A percentile compares a stretch with the other conserved stretches of the same genome.
These are phyloP conservation scores for Aphaenogaster ashmeadi DNA, from an alignment of 1,140 invertebrate genomes.

Conservation along the genomic window DNA sequence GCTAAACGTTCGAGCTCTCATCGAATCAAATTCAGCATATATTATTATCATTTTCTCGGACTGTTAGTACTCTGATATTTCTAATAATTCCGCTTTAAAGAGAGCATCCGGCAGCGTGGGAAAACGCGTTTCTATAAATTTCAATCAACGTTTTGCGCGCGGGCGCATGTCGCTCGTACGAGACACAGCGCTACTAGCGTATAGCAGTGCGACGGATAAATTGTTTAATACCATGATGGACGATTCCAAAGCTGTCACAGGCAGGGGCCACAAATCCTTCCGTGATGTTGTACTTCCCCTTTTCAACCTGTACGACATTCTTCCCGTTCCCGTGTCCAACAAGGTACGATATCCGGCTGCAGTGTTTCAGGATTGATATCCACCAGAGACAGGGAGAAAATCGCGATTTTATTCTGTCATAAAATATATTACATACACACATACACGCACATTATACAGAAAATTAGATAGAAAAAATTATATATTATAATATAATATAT, in stretches of 20 bases:
- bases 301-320: conserved; percentile 66
- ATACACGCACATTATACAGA: neutral
- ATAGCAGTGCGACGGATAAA: conserved; percentile 68
- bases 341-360: conserved; percentile 44
- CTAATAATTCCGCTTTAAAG: conserved; percentile 27
- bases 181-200: conserved; percentile 31
- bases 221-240: conserved; percentile 80
- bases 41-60: neutral
- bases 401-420: conserved; percentile 29
- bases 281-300: conserved; percentile 72
- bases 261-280: conserved; percentile 76
- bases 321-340: conserved; percentile 59
- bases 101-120: neutral
- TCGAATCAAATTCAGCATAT: neutral
- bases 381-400: conserved; percentile 8
- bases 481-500: neutral
- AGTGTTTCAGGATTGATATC: conserved; percentile 57
- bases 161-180: conserved; percentile 38
- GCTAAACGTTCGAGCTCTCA: neutral
- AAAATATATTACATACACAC: conserved; percentile 21
- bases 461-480: neutral
- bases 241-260: conserved; percentile 72
- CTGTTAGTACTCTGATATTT: neutral
- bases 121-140: conserved; percentile 67
- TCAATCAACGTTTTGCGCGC: conserved; percentile 59